These are phyloP conservation scores for Gnathonemus longibarbis DNA, from an alignment of 2,113 vertebrate genomes.

Conservation along the genomic window DNA sequence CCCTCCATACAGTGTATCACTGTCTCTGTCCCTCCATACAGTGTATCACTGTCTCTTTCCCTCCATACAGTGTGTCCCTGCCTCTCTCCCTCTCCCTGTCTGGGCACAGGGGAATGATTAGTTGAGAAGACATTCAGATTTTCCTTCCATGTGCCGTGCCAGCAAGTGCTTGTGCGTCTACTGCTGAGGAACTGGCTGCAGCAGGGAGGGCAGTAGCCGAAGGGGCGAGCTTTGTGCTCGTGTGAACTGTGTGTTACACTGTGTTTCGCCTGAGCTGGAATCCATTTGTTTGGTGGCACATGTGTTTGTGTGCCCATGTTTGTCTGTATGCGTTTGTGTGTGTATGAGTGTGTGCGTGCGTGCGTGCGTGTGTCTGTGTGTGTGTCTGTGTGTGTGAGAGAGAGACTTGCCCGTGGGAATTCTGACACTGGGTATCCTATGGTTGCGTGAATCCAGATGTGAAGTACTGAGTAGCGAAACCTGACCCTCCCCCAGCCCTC, in stretches of 20 bases:
- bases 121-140: slow-evolving; percentile 67
- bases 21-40: neutral
- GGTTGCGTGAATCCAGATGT: slow-evolving; percentile 54
- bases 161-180: slow-evolving; percentile 61
- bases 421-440: slow-evolving; percentile 49
- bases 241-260: slow-evolving; percentile 30
- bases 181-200: slow-evolving; percentile 57
- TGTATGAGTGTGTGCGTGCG: slow-evolving; percentile 4
- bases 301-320: slow-evolving; percentile 55
- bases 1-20: slow-evolving; percentile 25
- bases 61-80: slow-evolving; percentile 29
- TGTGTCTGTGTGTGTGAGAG: slow-evolving; percentile 29
- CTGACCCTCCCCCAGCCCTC: slow-evolving; percentile 55
- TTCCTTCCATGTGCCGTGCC: slow-evolving; percentile 68
- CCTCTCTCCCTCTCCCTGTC: slow-evolving; percentile 32
- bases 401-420: slow-evolving; percentile 63
- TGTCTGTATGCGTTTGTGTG: slow-evolving; percentile 14
- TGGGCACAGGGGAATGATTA: slow-evolving; percentile 64
- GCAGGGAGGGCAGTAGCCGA: slow-evolving; percentile 45
- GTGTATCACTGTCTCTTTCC: neutral
- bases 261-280: slow-evolving; percentile 33
- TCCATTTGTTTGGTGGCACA: neutral
- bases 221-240: neutral
- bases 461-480: slow-evolving; percentile 62
- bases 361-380: slow-evolving; percentile 22